Evolutionary conservation across 2,113 vertebrate genomes (phyloP).

Genomic region (Coptodon bakossiorum): DNA sequence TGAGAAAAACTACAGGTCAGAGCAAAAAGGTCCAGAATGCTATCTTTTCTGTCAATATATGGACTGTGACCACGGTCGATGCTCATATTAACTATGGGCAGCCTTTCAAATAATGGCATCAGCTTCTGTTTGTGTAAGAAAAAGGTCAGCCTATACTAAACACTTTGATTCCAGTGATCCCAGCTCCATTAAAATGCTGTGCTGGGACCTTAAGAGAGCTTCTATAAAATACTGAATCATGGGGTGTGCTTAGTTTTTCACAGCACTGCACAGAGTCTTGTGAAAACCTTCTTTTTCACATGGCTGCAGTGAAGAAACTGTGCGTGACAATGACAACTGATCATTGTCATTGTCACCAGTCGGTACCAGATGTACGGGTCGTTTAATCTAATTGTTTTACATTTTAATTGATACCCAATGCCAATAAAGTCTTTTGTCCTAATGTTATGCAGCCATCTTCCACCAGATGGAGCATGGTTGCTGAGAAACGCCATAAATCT

Average conservation of each 20-base stretch:
- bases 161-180: neutral
- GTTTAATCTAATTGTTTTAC: neutral
- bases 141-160: neutral
- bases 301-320: neutral
- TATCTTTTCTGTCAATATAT: neutral
- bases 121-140: neutral
- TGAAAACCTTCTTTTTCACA: neutral
- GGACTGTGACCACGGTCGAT: neutral
- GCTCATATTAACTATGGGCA: neutral
- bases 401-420: neutral
- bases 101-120: neutral
- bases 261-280: neutral
- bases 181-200: neutral
- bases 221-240: neutral
- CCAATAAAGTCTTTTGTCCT: neutral
- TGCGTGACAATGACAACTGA: neutral
- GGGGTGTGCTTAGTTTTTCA: neutral
- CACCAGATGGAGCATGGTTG: neutral
- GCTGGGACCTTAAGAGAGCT: neutral
- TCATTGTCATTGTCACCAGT: neutral
- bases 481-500: neutral
- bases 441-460: neutral
- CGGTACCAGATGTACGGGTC: neutral
- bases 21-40: neutral
- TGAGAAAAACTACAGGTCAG: neutral